Percentiles rank a stretch among this genome's conserved stretches.
phyloP scores from a whole-genome alignment of 2,113 vertebrate species.

The Myotis yumanensis region DNA sequence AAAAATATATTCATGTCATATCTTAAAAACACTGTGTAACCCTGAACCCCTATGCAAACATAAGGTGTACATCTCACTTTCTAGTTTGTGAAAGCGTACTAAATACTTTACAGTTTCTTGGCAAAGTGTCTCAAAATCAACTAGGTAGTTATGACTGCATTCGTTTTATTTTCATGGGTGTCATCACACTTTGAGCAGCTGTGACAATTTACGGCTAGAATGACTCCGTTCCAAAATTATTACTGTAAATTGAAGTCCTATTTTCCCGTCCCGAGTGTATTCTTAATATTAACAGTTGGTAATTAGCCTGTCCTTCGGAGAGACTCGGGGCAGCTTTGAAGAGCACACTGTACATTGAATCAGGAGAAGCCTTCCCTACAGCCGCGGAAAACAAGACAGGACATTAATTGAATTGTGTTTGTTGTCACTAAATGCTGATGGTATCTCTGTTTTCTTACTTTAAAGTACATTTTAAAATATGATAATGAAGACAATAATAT shows the following conservation, averaged over 20 bases:
- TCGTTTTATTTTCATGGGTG: slow-evolving; percentile 80
- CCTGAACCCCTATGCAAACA: not conserved
- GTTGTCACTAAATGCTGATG: not conserved
- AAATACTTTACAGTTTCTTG: slow-evolving; percentile 44
- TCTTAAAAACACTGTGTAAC: not conserved
- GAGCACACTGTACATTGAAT: slow-evolving; percentile 55
- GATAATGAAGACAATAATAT: not conserved
- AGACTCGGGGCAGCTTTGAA: slow-evolving; percentile 51
- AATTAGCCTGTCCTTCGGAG: slow-evolving; percentile 80
- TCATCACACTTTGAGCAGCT: slow-evolving; percentile 83
- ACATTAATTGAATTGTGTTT: not conserved
- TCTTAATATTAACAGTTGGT: slow-evolving; percentile 84
- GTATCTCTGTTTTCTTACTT: not conserved
- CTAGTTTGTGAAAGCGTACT: slow-evolving; percentile 20
- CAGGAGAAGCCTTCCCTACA: slow-evolving; percentile 20
- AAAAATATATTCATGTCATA: not conserved
- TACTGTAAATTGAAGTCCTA: slow-evolving; percentile 83
- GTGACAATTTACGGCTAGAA: slow-evolving; percentile 84
- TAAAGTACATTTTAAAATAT: not conserved
- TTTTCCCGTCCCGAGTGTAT: slow-evolving; percentile 82
- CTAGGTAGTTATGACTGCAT: slow-evolving; percentile 75
- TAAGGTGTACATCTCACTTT: slow-evolving; percentile 33
- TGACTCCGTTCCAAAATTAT: slow-evolving; percentile 84
- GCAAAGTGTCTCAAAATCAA: slow-evolving; percentile 58
- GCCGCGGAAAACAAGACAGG: slow-evolving; percentile 25